phyloP scores from a whole-genome alignment of 2,888 invertebrate species.

The Esperia sulphurella region DNA sequence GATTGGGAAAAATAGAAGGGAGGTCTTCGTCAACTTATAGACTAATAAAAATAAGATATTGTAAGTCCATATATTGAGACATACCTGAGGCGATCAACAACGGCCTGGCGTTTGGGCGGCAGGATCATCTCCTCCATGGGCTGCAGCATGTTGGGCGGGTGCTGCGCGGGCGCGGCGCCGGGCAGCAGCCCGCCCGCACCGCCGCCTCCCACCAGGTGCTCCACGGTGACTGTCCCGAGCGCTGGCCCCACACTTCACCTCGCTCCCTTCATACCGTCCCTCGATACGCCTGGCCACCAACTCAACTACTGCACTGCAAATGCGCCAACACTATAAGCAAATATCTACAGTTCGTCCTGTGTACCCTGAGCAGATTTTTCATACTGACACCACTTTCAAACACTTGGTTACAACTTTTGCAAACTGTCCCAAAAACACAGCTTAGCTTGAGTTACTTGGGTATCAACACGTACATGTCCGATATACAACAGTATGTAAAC shows the following conservation, averaged over 20 bases:
- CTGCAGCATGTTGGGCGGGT: slow-evolving; percentile 82
- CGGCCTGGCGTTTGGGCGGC: slow-evolving; percentile 90
- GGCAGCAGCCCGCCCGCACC: slow-evolving; percentile 83
- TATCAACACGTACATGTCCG: background rate
- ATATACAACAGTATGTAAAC: background rate
- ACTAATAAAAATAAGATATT: too few species aligned
- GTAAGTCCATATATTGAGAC: too few species aligned
- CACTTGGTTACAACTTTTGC: slow-evolving; percentile 8
- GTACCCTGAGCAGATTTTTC: slow-evolving; percentile 51
- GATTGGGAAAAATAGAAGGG: too few species aligned
- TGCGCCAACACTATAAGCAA: slow-evolving; percentile 56
- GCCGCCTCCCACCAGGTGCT: slow-evolving; percentile 88
- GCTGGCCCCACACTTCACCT: slow-evolving; percentile 39
- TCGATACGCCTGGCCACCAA: slow-evolving; percentile 27
- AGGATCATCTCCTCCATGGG: slow-evolving; percentile 85
- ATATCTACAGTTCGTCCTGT: slow-evolving; percentile 61
- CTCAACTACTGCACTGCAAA: slow-evolving; percentile 63
- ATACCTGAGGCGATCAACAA: slow-evolving; percentile 89
- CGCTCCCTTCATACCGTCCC: slow-evolving; percentile 46
- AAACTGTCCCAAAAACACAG: background rate
- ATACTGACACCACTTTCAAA: slow-evolving; percentile 38
- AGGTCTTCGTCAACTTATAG: too few species aligned
- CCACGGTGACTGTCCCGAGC: slow-evolving; percentile 78
- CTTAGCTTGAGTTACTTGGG: background rate
- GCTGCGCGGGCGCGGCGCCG: slow-evolving; percentile 78